Percentiles rank a stretch among this genome's conserved stretches.
These are phyloP conservation scores for Astreopora myriophthalma DNA, from an alignment of 64 coral and sea anemone species.

Conservation along the genomic window DNA sequence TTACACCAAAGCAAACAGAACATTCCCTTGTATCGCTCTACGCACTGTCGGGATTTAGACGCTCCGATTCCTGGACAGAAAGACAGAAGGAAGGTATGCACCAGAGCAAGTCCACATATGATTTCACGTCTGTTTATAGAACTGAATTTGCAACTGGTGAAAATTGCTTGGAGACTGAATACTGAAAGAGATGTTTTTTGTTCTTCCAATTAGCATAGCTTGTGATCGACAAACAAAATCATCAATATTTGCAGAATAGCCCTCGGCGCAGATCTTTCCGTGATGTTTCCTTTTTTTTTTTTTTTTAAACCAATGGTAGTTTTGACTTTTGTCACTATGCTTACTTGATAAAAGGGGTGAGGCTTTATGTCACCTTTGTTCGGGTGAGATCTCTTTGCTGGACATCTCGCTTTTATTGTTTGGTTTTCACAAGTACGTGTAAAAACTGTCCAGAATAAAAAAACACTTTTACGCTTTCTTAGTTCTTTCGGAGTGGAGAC, in stretches of 20 bases:
- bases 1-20: neutral
- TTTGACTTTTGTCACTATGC: too few species aligned
- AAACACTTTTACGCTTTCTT: too few species aligned
- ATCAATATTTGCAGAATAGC: neutral
- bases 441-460: too few species aligned
- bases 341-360: too few species aligned
- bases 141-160: neutral
- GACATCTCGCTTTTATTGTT: too few species aligned
- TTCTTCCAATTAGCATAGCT: neutral
- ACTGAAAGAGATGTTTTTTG: neutral
- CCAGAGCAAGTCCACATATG: neutral
- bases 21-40: neutral
- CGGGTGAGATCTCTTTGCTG: too few species aligned
- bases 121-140: neutral
- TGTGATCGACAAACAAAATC: neutral
- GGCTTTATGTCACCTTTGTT: too few species aligned
- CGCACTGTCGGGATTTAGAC: too few species aligned
- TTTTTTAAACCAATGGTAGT: too few species aligned
- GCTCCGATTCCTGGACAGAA: neutral
- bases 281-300: too few species aligned
- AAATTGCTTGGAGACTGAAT: neutral
- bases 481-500: too few species aligned
- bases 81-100: neutral
- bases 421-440: too few species aligned
- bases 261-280: neutral